A percentile compares a stretch with the other conserved stretches of the same genome.
Evolutionary conservation across 2,888 invertebrate genomes (phyloP).

Genomic region (Saturnia pavonia): DNA sequence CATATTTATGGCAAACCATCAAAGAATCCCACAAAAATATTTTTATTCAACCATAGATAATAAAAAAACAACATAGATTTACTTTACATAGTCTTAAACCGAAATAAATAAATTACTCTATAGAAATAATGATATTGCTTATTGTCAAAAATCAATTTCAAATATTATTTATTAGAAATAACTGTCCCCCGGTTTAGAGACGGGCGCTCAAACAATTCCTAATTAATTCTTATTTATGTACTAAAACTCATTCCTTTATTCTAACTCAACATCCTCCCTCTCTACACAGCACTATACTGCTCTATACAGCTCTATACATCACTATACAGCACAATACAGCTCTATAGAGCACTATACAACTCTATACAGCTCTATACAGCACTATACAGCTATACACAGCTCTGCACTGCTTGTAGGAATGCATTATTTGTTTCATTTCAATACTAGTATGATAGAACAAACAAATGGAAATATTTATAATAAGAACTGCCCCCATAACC

Average conservation of each 20-base stretch:
- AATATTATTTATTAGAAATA: slow-evolving; percentile 37
- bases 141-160: slow-evolving; percentile 75
- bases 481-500: neutral
- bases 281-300: slow-evolving; percentile 36
- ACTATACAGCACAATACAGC: too few relatives aligned
- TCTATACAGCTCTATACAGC: slow-evolving; percentile 22
- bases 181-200: slow-evolving; percentile 22
- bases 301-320: too few relatives aligned
- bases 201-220: slow-evolving; percentile 53
- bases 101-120: slow-evolving; percentile 79
- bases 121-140: slow-evolving; percentile 71
- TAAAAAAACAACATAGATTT: slow-evolving; percentile 73
- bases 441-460: slow-evolving; percentile 26
- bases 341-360: slow-evolving; percentile 18
- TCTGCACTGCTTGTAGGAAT: slow-evolving; percentile 41
- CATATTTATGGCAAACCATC: slow-evolving; percentile 77
- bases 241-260: slow-evolving; percentile 49
- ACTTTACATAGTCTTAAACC: slow-evolving; percentile 78
- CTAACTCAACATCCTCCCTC: slow-evolving; percentile 47
- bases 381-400: too few relatives aligned
- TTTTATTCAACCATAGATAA: slow-evolving; percentile 69
- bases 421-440: slow-evolving; percentile 19
- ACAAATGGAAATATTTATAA: slow-evolving; percentile 5
- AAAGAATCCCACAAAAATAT: slow-evolving; percentile 63
- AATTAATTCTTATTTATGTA: slow-evolving; percentile 61